Evolutionary conservation across 2,888 invertebrate genomes (phyloP).

Genomic region (Acanthoscelides obtectus): DNA sequence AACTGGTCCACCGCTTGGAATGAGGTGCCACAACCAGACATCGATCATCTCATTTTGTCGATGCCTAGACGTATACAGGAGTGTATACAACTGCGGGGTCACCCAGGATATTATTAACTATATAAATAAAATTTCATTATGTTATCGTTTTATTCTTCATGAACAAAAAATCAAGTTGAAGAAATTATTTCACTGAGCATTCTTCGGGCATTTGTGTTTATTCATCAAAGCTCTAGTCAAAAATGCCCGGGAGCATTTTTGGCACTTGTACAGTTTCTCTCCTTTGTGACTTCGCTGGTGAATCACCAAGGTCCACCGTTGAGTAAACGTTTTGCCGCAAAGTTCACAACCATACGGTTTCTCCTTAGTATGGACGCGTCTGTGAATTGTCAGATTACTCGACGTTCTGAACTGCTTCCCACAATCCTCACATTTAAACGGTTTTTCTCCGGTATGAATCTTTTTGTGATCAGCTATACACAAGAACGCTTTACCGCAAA

Average conservation of each 20-base stretch:
- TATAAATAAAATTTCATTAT: too few relatives aligned
- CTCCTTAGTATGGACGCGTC: constrained; percentile 25
- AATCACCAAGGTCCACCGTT: constrained; percentile 16
- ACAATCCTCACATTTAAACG: constrained; percentile 33
- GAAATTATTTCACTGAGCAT: too few relatives aligned
- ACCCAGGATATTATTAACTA: too few relatives aligned
- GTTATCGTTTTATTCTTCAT: too few relatives aligned
- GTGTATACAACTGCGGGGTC: too few relatives aligned
- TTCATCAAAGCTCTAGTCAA: constrained; percentile 20
- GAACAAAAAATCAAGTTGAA: too few relatives aligned
- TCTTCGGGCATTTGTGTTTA: too few relatives aligned
- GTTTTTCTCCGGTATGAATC: constrained; percentile 40
- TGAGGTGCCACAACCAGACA: too few relatives aligned
- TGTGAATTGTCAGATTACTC: constrained; percentile 34
- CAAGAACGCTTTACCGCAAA: not conserved
- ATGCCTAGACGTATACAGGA: too few relatives aligned
- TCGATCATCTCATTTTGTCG: too few relatives aligned
- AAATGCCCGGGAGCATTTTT: constrained; percentile 23
- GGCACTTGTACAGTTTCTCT: constrained; percentile 14
- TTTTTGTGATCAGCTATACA: constrained; percentile 20
- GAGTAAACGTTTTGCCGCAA: constrained; percentile 24
- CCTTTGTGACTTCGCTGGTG: constrained; percentile 16
- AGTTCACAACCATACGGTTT: constrained; percentile 20
- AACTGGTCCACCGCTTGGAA: too few relatives aligned
- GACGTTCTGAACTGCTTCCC: constrained; percentile 34